Conservation (phyloP, 2,888 invertebrate genomes). For the Eilema caniola region DNA sequence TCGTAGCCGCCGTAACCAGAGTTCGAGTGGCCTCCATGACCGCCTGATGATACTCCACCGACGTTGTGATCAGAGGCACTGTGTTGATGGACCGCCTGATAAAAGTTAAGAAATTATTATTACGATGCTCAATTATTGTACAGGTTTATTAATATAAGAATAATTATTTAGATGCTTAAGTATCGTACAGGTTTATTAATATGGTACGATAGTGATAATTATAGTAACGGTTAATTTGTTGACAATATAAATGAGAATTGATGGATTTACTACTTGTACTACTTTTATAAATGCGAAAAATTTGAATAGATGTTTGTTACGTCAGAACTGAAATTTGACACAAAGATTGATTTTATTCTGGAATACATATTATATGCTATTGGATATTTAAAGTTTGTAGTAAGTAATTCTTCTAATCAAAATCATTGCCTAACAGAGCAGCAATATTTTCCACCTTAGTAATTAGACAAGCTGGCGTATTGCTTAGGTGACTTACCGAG, state of each 20-base stretch:
- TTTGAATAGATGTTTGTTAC: not conserved
- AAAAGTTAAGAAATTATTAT: not conserved
- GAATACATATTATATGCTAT: not conserved
- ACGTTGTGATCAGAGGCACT: slow-evolving; percentile 25
- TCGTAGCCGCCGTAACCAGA: slow-evolving; percentile 20
- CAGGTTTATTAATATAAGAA: not conserved
- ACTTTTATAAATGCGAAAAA: not conserved
- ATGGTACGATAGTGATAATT: not conserved
- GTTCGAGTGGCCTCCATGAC: slow-evolving; percentile 17
- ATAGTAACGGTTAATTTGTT: not conserved
- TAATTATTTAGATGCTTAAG: no score
- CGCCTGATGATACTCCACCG: slow-evolving; percentile 21
- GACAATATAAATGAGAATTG: not conserved
- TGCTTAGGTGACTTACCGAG: slow-evolving; percentile 23
- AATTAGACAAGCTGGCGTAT: not conserved
- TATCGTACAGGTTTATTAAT: not conserved
- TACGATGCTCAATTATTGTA: no score
- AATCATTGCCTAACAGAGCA: not conserved
- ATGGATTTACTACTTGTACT: not conserved
- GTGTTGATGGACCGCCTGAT: slow-evolving; percentile 40
- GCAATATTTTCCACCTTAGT: not conserved
- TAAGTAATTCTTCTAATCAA: not conserved
- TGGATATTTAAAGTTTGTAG: not conserved
- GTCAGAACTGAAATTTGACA: not conserved
- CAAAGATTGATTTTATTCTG: no score